Percentiles rank a stretch among this genome's conserved stretches.
These are phyloP conservation scores for Cerceris rybyensis DNA, from an alignment of 2,888 invertebrate species.

Conservation along the genomic window DNA sequence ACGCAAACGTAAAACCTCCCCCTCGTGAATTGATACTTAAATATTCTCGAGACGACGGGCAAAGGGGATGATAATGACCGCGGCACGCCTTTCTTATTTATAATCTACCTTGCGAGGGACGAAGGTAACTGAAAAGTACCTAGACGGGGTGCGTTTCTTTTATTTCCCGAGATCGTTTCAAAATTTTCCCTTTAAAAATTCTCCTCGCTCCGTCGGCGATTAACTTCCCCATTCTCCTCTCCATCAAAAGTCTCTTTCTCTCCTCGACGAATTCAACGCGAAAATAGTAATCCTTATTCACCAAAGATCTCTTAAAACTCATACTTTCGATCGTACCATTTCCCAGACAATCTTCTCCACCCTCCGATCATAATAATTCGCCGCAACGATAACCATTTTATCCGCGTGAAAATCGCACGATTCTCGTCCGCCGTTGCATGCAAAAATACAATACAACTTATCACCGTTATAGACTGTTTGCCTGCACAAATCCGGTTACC, in stretches of 20 bases:
- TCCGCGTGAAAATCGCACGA: neutral
- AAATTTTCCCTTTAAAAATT: no score
- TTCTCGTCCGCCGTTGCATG: neutral
- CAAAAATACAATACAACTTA: constrained; percentile 28
- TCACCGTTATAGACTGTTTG: constrained; percentile 32
- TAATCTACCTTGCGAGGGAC: constrained; percentile 19
- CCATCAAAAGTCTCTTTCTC: no score
- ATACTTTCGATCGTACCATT: no score
- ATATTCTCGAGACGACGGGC: constrained; percentile 25
- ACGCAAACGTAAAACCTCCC: constrained; percentile 43
- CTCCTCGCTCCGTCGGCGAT: no score
- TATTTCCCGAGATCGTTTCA: neutral
- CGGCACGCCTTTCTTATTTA: constrained; percentile 26
- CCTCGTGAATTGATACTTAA: constrained; percentile 30
- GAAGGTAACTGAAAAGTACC: neutral
- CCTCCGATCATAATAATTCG: neutral
- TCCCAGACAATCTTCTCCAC: neutral
- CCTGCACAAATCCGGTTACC: constrained; percentile 50
- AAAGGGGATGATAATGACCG: constrained; percentile 44
- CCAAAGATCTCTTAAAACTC: no score
- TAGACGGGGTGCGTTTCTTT: neutral
- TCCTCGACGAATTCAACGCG: no score
- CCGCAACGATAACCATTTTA: no score
- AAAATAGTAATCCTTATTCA: no score
- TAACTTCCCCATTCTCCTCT: no score